These are phyloP conservation scores for Ellobius talpinus DNA, from an alignment of 2,113 vertebrate genomes.

Conservation along the genomic window DNA sequence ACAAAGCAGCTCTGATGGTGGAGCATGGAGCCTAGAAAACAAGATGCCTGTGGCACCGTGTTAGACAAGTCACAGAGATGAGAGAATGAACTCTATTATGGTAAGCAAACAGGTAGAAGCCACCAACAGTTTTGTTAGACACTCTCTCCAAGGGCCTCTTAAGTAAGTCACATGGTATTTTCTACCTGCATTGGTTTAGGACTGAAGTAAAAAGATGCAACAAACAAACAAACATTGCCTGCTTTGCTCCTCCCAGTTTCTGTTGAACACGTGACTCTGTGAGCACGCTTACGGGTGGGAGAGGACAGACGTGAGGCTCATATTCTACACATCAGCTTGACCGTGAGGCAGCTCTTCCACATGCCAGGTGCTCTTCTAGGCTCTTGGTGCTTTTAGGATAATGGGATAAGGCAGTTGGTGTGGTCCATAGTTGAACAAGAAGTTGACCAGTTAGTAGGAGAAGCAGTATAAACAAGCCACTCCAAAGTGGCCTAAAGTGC, in stretches of 20 bases:
- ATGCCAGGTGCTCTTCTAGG: background rate
- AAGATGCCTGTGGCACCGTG: fast-evolving
- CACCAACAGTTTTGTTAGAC: background rate
- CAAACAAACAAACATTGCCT: background rate
- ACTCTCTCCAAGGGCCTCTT: background rate
- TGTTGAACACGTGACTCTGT: fast-evolving
- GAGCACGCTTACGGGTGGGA: background rate
- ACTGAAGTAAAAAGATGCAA: background rate
- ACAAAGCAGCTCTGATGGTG: background rate
- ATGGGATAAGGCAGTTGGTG: background rate
- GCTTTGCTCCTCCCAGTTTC: background rate
- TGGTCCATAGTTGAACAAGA: background rate
- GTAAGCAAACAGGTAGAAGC: background rate
- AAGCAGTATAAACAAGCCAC: background rate
- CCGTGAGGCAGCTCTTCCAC: background rate
- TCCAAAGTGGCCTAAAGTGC: background rate
- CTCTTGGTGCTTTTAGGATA: background rate
- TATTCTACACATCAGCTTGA: fast-evolving
- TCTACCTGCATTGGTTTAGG: background rate
- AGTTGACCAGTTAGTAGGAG: background rate
- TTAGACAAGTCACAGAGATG: background rate
- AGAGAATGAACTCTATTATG: background rate
- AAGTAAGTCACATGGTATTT: background rate
- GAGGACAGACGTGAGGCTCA: background rate
- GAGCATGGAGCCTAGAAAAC: no score